Evolutionary conservation across 2,888 invertebrate species (phyloP), one percentile per base, ranked within the genome.

Genomic region (Drosophila subquinaria): DNA sequence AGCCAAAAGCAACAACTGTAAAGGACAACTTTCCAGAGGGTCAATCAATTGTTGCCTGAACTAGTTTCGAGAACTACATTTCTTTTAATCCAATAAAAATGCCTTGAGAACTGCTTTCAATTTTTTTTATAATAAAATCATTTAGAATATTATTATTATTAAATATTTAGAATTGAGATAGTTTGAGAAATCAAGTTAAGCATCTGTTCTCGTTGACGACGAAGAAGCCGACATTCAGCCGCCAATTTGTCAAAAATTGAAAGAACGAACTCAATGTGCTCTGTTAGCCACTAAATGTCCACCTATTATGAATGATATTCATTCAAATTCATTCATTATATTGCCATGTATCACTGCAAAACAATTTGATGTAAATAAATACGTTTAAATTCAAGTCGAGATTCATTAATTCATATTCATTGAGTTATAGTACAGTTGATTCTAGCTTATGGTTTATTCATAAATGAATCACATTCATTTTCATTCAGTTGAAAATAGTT

Each of bases 41-140:
- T 50, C 35, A 50, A 35, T 47, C 47, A 47, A 27, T 45, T 45
- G 45, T 8, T 45, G 45, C 4, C 11, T 13, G 23, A 27, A 47
- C n/a, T 27, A 27, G 9, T 47, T 47, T 20, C 1, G 2, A 40
- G 8, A 40, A 20, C 20, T 20, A 20, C 43, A 10, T 43, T 43
- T 43, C 20, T 20, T 3, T 4, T 15, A 3, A 9, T 15, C 3
- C 15, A 9, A 8, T 1, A 5, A 27, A 17, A 38, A 0, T 17
- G 4, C 40, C 15, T 15, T 40, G 15, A 40, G 40, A 38, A n/a
- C 1, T 38, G 8, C 6, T 38, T 15, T 5, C 0, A 13, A 13
- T 38, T 13, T 4, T 36, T 13, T 36, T 5, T 4, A 13, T 4
- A 36, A 13, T n/a, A 5, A 0, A 5, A 2, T 5, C 5, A 13